These are phyloP conservation scores for Philaethria dido DNA, from an alignment of 2,888 invertebrate genomes.

Conservation along the genomic window DNA sequence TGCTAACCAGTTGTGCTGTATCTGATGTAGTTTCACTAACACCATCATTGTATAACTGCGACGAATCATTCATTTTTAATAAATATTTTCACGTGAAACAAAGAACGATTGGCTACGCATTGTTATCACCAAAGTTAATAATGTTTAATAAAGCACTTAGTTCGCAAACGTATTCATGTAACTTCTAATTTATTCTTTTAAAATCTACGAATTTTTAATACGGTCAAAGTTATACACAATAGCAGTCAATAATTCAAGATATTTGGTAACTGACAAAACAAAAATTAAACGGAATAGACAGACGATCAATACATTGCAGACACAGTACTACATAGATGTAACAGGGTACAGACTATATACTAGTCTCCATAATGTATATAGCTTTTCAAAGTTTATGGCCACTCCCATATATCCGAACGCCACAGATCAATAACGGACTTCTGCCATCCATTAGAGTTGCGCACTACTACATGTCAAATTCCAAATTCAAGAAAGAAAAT, in stretches of 20 bases:
- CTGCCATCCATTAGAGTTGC: background rate
- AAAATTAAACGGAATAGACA: background rate
- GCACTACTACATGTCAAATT: background rate
- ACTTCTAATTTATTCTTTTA: background rate
- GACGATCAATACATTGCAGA: background rate
- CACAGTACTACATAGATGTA: background rate
- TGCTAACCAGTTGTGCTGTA: slow-evolving; percentile 68
- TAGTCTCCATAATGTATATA: background rate
- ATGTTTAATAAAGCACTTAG: background rate
- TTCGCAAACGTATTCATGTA: background rate
- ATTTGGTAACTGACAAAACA: background rate
- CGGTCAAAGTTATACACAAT: background rate
- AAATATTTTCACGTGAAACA: slow-evolving; percentile 12
- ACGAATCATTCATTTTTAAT: slow-evolving; percentile 59
- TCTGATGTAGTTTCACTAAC: slow-evolving; percentile 67
- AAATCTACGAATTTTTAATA: background rate
- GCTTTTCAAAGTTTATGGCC: background rate
- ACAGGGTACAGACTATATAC: background rate
- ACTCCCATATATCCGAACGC: background rate
- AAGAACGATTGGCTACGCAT: background rate
- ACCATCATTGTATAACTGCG: slow-evolving; percentile 54
- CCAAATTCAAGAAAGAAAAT: background rate
- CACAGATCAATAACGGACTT: background rate
- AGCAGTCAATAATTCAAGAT: background rate
- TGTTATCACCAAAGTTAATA: background rate